Base-by-base conservation (phyloP, 2,797 vertebrate genomes). In the Hippoglossus hippoglossus region DNA sequence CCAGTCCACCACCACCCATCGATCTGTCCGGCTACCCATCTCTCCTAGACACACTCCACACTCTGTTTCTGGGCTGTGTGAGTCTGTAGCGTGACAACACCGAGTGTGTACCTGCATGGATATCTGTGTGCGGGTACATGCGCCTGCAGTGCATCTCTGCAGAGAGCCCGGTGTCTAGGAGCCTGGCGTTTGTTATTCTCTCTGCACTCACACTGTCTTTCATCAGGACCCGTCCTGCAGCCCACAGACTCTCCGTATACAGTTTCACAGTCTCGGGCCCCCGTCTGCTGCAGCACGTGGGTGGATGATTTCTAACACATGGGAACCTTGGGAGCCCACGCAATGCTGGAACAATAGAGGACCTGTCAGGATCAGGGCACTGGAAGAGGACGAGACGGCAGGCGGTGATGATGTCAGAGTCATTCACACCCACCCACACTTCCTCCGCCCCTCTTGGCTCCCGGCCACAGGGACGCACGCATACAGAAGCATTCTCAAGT, bases 231-330 rank as follows among this genome's bases (percentile, higher is more conserved):
- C 84, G 90, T 93, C 90, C 91, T 90, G 87, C 91, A 88, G 92
- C 93, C 92, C 88, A 90, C 83, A 88, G 92, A 89, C 88, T 93
- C 91, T 86, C 76, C 58, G 92, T 92, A 87, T 94, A 87, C 77
- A 71, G 88, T 95, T 95, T 93, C 94, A 94, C 39, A 80, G 88
- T 90, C 90, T 77, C 63, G 86, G 86, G 92, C 91, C 92, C 79
- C 82, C 67, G 90, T 93, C 93, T 93, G 90, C 88, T 82, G 86
- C 64, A 93, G 93, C 93, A 93, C 90, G 95, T 95, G 95, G 95
- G 95, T 87, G 94, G 94, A 95, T 94, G 94, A 95, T 95, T 94
- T 94, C 91, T 93, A 95, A 95, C 94, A 95, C 94, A 95, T 95
- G 95, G 93, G 92, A 89, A 89, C 88, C 89, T 90, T 87, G 89